phyloP scores from a whole-genome alignment of 1,140 invertebrate species.

The Lethocerus indicus region DNA sequence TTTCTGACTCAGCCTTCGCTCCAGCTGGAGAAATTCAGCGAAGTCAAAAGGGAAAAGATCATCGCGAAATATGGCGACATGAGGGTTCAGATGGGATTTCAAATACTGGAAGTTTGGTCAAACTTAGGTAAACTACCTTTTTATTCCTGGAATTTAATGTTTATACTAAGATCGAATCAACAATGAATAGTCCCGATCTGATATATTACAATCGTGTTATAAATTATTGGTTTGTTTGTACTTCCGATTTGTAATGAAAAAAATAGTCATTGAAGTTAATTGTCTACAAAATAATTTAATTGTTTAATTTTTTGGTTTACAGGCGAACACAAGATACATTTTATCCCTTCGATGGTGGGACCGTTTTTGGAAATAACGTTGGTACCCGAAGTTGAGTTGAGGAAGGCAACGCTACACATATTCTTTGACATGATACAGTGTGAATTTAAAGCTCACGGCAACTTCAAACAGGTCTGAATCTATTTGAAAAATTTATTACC shows the following conservation, averaged over 20 bases:
- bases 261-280: neutral
- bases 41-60: constrained; percentile 59
- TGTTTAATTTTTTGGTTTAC: constrained; percentile 11
- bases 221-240: no score
- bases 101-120: constrained; percentile 89
- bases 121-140: constrained; percentile 44
- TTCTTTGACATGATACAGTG: constrained; percentile 97
- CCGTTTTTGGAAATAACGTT: constrained; percentile 87
- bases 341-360: constrained; percentile 85
- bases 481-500: neutral
- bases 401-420: constrained; percentile 82
- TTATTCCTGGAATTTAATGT: no score
- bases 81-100: constrained; percentile 82
- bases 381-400: constrained; percentile 70
- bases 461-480: constrained; percentile 49
- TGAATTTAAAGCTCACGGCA: constrained; percentile 64
- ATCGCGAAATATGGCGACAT: constrained; percentile 76
- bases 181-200: neutral
- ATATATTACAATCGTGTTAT: no score
- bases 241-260: neutral
- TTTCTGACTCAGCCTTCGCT: constrained; percentile 76
- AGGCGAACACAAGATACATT: constrained; percentile 66
- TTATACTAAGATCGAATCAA: no score
- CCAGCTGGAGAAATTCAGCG: constrained; percentile 70
- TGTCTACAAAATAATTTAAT: neutral